Conservation (phyloP, 1,140 invertebrate genomes). For the Pseudomyrmex pallidus region DNA sequence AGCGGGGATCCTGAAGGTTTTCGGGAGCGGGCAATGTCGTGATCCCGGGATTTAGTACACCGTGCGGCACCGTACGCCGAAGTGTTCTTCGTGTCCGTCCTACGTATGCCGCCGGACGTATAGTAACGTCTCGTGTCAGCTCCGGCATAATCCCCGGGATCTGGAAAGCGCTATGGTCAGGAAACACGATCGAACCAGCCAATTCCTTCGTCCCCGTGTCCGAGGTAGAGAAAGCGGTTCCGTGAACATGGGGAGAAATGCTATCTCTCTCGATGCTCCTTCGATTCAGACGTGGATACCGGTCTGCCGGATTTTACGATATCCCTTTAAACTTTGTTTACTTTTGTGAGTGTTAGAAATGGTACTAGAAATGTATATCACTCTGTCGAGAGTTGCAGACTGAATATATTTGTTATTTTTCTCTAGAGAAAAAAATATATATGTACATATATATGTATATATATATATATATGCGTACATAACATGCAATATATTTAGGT, state of each 20-base stretch:
- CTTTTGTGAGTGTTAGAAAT: neutral
- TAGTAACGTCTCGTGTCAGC: constrained; percentile 81
- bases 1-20: constrained; percentile 69
- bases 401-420: too few relatives aligned
- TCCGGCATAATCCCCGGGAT: constrained; percentile 80
- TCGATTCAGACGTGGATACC: constrained; percentile 41
- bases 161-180: constrained; percentile 78
- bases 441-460: too few relatives aligned
- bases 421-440: too few relatives aligned
- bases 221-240: constrained; percentile 59
- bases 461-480: too few relatives aligned
- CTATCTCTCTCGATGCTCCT: constrained; percentile 40
- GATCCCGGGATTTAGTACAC: constrained; percentile 72
- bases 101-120: constrained; percentile 66
- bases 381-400: too few relatives aligned
- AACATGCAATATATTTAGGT: neutral
- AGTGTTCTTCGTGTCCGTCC: constrained; percentile 69
- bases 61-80: constrained; percentile 67
- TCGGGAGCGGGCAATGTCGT: constrained; percentile 58
- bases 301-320: constrained; percentile 20
- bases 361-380: neutral
- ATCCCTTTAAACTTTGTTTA: constrained; percentile 16
- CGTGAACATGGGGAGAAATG: constrained; percentile 63
- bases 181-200: constrained; percentile 80
- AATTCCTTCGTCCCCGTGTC: constrained; percentile 61